Evolutionary conservation across 2,113 vertebrate genomes (phyloP).

Genomic region (Platysternon megacephalum): DNA sequence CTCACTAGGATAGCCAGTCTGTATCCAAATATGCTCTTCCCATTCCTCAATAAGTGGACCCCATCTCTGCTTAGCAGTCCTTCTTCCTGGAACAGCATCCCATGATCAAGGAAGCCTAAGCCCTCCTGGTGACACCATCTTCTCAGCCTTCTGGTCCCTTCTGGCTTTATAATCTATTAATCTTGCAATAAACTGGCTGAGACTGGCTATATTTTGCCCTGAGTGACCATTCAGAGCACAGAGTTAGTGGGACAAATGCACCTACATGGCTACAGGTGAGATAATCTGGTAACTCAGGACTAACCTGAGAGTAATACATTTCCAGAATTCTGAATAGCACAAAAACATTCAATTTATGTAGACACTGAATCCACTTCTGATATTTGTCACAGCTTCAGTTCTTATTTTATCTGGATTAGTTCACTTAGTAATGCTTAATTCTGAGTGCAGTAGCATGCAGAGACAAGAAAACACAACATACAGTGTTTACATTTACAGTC

Average conservation of each 20-base stretch:
- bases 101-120: too few relatives aligned
- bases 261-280: not conserved
- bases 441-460: not conserved
- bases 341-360: not conserved
- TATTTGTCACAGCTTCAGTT: not conserved
- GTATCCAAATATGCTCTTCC: too few relatives aligned
- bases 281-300: not conserved
- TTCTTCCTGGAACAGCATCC: too few relatives aligned
- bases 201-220: not conserved
- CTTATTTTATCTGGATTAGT: not conserved
- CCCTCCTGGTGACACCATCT: too few relatives aligned
- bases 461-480: not conserved
- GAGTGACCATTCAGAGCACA: not conserved
- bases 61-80: too few relatives aligned
- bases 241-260: not conserved
- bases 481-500: constrained; percentile 19
- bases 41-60: too few relatives aligned
- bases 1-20: too few relatives aligned
- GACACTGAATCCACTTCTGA: not conserved
- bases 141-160: not conserved
- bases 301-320: not conserved
- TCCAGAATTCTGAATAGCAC: not conserved
- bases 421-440: constrained; percentile 5
- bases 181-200: not conserved
- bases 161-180: not conserved